These are phyloP conservation scores for Thecophora atra DNA, from an alignment of 2,888 invertebrate species.

Conservation along the genomic window DNA sequence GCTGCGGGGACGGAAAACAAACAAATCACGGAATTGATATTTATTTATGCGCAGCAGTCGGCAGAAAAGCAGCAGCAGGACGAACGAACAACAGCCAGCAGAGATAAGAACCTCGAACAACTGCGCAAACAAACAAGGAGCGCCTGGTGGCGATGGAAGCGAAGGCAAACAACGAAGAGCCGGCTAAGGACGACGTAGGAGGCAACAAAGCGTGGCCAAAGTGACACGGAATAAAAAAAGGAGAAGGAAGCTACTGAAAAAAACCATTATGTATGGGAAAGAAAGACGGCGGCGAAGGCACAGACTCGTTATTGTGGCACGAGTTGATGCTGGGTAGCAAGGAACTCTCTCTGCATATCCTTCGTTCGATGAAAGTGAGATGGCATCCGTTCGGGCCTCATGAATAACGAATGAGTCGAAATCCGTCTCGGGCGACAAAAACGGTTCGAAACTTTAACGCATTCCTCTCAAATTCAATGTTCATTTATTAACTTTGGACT, in stretches of 20 bases:
- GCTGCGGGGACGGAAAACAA: conserved; percentile 5
- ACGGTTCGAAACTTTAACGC: neutral
- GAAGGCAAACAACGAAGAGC: neutral
- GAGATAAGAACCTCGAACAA: conserved; percentile 15
- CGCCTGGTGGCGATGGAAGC: conserved; percentile 3
- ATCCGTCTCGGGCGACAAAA: neutral
- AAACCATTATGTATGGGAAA: too few species aligned
- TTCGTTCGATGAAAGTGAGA: neutral
- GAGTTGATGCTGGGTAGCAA: too few species aligned
- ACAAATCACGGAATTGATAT: conserved; percentile 34
- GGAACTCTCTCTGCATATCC: neutral
- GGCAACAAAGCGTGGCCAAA: neutral
- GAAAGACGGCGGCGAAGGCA: too few species aligned
- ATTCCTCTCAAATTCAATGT: neutral
- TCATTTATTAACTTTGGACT: neutral
- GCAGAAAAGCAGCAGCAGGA: conserved; percentile 17
- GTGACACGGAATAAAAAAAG: neutral
- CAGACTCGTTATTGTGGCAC: too few species aligned
- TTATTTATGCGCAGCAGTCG: conserved; percentile 36
- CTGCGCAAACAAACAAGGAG: conserved; percentile 22
- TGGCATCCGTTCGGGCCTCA: neutral
- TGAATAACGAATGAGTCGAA: conserved; percentile 1
- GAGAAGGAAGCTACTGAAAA: too few species aligned
- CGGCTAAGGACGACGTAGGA: neutral
- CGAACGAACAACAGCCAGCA: conserved; percentile 8